These are phyloP conservation scores for Palythoa grandis DNA, from an alignment of 92 coral and sea anemone genomes.

Conservation along the genomic window DNA sequence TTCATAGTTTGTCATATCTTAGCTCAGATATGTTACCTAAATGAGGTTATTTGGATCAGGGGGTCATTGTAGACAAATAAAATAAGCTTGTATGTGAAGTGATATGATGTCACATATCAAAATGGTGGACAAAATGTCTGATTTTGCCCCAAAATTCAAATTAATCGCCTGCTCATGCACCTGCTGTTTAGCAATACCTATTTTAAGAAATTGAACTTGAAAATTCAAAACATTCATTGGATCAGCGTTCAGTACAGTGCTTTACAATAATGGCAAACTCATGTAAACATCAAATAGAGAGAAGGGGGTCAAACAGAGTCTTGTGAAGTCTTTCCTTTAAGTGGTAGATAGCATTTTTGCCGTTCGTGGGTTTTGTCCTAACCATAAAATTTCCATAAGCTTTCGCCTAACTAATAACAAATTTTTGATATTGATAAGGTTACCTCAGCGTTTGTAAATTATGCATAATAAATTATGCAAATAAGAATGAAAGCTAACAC, in stretches of 20 bases:
- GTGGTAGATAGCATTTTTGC: neutral
- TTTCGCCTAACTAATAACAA: neutral
- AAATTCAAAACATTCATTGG: neutral
- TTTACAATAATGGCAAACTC: neutral
- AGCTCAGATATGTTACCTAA: neutral
- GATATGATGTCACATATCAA: neutral
- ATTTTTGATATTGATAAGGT: neutral
- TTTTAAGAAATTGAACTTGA: neutral
- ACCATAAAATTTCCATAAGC: neutral
- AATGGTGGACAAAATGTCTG: neutral
- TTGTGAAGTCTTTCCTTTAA: no score
- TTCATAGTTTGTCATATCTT: neutral
- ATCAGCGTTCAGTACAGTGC: neutral
- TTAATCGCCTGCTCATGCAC: conserved; percentile 1
- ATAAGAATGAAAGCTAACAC: neutral
- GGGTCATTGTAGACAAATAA: neutral
- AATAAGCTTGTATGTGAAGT: neutral
- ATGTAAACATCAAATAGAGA: no score
- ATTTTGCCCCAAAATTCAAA: neutral
- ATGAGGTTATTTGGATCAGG: neutral
- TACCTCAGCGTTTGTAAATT: neutral
- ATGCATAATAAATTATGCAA: neutral
- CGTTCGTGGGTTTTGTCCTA: neutral
- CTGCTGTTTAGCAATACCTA: neutral
- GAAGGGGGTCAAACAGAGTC: no score